These are phyloP conservation scores for Agapostemon virescens DNA, from an alignment of 2,888 invertebrate genomes.

Conservation along the genomic window DNA sequence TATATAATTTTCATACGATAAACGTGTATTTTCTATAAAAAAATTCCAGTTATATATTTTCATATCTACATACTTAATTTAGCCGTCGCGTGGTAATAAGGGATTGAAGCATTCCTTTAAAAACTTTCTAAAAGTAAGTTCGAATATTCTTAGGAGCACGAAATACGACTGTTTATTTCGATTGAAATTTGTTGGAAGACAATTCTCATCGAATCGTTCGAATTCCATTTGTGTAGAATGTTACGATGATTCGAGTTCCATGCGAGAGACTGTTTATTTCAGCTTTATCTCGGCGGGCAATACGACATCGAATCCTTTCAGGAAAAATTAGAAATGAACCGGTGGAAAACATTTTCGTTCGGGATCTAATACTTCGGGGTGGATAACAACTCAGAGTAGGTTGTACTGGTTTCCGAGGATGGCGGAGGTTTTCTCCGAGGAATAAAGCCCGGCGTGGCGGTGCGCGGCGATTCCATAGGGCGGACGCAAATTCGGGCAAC, in stretches of 20 bases:
- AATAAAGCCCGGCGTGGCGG: slow-evolving; percentile 1
- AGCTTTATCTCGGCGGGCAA: background rate
- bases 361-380: background rate
- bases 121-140: no score
- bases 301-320: background rate
- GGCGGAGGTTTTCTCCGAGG: slow-evolving; percentile 8
- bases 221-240: background rate
- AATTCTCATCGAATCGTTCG: background rate
- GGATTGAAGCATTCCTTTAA: no score
- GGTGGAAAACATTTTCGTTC: background rate
- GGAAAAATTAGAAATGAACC: background rate
- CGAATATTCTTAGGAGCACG: no score
- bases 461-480: slow-evolving; percentile 31
- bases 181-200: background rate
- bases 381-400: background rate
- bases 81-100: no score
- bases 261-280: background rate
- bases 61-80: no score
- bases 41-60: no score
- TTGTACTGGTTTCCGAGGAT: background rate
- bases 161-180: no score
- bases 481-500: slow-evolving; percentile 47
- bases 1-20: no score
- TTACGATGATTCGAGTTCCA: background rate
- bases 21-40: no score